phyloP scores from a whole-genome alignment of 2,888 invertebrate genomes.

The Phrixothrix hirtus region DNA sequence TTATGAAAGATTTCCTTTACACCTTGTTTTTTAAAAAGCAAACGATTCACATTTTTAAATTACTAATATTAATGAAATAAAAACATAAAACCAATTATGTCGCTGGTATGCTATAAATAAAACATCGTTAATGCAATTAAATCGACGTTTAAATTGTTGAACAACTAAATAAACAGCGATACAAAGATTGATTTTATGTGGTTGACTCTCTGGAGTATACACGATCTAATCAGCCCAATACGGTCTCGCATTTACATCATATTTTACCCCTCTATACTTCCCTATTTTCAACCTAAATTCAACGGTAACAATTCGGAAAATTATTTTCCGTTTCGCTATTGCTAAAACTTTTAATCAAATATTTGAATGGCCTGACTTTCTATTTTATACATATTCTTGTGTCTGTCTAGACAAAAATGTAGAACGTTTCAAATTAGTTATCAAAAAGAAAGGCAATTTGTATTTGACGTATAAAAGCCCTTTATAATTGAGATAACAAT shows the following conservation, averaged over 20 bases:
- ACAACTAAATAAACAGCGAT: constrained; percentile 20
- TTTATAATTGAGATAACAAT: constrained; percentile 14
- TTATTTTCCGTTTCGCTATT: constrained; percentile 38
- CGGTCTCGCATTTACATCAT: constrained; percentile 38
- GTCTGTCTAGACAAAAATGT: too few relatives aligned
- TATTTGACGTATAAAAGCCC: constrained; percentile 6
- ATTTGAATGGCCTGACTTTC: constrained; percentile 16
- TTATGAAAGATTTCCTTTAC: too few relatives aligned
- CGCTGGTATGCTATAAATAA: too few relatives aligned
- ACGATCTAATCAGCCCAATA: constrained; percentile 40
- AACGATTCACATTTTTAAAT: too few relatives aligned
- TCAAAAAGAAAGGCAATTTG: constrained; percentile 15
- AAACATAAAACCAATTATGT: too few relatives aligned
- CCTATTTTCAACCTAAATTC: constrained; percentile 24
- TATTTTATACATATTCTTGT: constrained; percentile 9
- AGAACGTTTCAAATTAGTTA: constrained; percentile 9
- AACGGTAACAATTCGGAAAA: constrained; percentile 30
- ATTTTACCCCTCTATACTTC: constrained; percentile 32
- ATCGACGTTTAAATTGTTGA: constrained; percentile 15
- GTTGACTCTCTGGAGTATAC: constrained; percentile 35
- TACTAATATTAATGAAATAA: too few relatives aligned
- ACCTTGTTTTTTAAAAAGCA: too few relatives aligned
- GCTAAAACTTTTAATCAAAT: constrained; percentile 37
- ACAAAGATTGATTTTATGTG: constrained; percentile 40
- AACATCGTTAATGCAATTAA: constrained; percentile 9